These are phyloP conservation scores for Belonocnema kinseyi DNA, from an alignment of 1,140 invertebrate genomes.

Conservation along the genomic window DNA sequence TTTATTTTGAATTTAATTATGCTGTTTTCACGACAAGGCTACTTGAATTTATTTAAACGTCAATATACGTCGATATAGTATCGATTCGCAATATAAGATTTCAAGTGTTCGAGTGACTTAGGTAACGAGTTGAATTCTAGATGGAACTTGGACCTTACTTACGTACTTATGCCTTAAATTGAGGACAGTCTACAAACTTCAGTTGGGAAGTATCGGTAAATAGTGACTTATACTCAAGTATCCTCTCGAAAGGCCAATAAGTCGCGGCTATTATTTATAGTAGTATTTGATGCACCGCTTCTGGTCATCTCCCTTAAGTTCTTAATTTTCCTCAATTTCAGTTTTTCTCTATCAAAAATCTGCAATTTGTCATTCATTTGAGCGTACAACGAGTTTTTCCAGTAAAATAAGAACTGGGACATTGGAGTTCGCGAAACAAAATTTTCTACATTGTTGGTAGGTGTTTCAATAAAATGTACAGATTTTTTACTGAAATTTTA, in stretches of 20 bases:
- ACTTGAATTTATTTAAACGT: constrained; percentile 8
- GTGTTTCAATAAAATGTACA: no score
- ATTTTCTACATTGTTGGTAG: no score
- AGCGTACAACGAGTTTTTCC: no score
- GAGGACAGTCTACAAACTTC: constrained; percentile 52
- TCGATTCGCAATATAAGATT: constrained; percentile 38
- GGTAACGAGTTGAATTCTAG: constrained; percentile 53
- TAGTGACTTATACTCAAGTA: constrained; percentile 45
- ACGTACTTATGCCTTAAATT: constrained; percentile 40
- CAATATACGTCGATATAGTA: constrained; percentile 8
- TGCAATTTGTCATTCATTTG: not conserved
- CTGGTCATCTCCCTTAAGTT: not conserved
- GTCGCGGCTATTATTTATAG: constrained; percentile 54
- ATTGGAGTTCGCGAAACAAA: no score
- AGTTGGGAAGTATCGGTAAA: constrained; percentile 56
- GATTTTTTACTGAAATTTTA: no score
- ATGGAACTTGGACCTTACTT: constrained; percentile 57
- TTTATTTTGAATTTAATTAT: no score
- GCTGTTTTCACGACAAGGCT: not conserved
- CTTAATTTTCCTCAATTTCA: constrained; percentile 13
- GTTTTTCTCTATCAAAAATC: not conserved
- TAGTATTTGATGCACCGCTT: constrained; percentile 46
- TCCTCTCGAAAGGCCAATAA: constrained; percentile 57
- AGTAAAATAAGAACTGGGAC: no score
- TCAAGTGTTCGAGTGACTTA: constrained; percentile 44